phyloP scores from a whole-genome alignment of 2,113 vertebrate genomes.

The Psilopsiagon aurifrons region DNA sequence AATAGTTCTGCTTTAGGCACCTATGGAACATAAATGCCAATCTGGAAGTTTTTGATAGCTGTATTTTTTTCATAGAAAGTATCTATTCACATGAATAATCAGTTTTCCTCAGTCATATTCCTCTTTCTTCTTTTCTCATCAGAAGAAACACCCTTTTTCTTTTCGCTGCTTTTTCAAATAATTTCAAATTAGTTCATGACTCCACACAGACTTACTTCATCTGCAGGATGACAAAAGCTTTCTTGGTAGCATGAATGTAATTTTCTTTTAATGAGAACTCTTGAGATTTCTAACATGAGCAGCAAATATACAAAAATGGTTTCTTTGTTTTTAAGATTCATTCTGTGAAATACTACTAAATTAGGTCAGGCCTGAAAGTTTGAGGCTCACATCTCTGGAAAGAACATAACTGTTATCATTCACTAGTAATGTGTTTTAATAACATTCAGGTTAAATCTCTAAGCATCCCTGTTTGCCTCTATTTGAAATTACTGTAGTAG shows the following conservation, averaged over 20 bases:
- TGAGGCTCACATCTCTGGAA: neutral
- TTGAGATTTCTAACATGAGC: slow-evolving; percentile 37
- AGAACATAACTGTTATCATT: slow-evolving; percentile 28
- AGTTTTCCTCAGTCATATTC: neutral
- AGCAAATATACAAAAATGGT: slow-evolving; percentile 40
- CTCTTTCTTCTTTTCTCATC: neutral
- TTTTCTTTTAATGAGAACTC: slow-evolving; percentile 66
- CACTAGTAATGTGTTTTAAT: slow-evolving; percentile 12
- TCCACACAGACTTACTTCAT: slow-evolving; percentile 46
- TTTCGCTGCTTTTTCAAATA: slow-evolving; percentile 14
- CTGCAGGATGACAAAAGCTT: slow-evolving; percentile 49
- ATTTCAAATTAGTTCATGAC: slow-evolving; percentile 30
- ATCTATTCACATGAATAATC: neutral
- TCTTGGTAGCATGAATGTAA: slow-evolving; percentile 32
- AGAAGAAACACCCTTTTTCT: neutral
- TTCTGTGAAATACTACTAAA: slow-evolving; percentile 40
- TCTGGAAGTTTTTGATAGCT: neutral
- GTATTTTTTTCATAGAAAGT: neutral
- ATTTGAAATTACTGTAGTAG: neutral
- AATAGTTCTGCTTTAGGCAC: neutral
- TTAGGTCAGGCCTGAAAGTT: slow-evolving; percentile 45
- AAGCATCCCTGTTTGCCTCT: neutral
- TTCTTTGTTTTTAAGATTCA: slow-evolving; percentile 20
- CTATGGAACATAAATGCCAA: neutral
- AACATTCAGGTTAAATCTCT: slow-evolving; percentile 12